Conservation (phyloP, 2,888 invertebrate species). For the Apodemia duryi region DNA sequence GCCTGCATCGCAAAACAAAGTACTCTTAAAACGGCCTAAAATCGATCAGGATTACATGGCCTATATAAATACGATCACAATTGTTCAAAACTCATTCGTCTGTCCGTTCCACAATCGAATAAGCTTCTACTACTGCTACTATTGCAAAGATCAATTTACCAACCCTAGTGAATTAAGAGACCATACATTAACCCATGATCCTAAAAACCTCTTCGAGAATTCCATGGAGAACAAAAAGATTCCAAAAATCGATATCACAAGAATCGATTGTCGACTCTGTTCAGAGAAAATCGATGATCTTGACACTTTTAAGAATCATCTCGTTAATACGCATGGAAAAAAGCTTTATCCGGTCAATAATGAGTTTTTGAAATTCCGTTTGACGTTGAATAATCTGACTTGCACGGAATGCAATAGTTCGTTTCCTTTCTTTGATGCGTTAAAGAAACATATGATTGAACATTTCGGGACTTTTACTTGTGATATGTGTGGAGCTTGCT, state of each 20-base stretch:
- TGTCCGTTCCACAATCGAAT: constrained; percentile 62
- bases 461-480: constrained; percentile 65
- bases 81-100: constrained; percentile 57
- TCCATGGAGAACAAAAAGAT: constrained; percentile 59
- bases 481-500: constrained; percentile 66
- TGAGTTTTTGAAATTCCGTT: constrained; percentile 58
- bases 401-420: constrained; percentile 58
- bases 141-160: constrained; percentile 64
- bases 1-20: constrained; percentile 20
- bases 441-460: constrained; percentile 63
- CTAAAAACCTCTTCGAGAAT: constrained; percentile 45
- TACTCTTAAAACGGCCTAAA: constrained; percentile 34
- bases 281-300: constrained; percentile 53
- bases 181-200: constrained; percentile 60
- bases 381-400: constrained; percentile 50
- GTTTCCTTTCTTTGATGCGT: constrained; percentile 58
- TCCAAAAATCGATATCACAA: constrained; percentile 65
- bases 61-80: constrained; percentile 50
- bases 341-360: constrained; percentile 46
- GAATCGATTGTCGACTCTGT: constrained; percentile 63
- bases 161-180: constrained; percentile 58
- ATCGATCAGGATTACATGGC: constrained; percentile 52
- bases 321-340: constrained; percentile 44
- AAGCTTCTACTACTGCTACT: constrained; percentile 66
- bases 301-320: constrained; percentile 49